These are phyloP conservation scores for Lucifuga dentata DNA, from an alignment of 2,113 vertebrate species.

Conservation along the genomic window DNA sequence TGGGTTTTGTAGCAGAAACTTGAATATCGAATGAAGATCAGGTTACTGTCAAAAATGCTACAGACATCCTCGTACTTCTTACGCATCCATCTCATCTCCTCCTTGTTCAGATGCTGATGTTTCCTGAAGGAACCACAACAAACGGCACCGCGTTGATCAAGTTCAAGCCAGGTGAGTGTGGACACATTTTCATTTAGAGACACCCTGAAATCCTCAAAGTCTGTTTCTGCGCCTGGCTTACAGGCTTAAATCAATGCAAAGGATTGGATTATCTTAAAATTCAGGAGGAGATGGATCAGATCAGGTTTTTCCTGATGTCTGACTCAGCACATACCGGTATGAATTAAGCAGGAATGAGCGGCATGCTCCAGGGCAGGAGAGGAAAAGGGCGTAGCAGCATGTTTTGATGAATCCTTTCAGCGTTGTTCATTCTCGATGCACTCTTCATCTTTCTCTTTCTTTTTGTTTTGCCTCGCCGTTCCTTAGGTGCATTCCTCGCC, in stretches of 20 bases:
- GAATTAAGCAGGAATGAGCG: conserved; percentile 6
- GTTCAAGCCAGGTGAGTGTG: conserved; percentile 90
- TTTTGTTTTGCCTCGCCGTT: neutral
- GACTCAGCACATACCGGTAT: neutral
- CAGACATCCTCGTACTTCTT: too few species aligned
- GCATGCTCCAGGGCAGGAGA: neutral
- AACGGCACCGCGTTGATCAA: conserved; percentile 88
- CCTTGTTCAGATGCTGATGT: conserved; percentile 87
- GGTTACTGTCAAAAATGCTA: too few species aligned
- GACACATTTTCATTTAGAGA: too few species aligned
- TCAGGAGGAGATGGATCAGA: too few species aligned
- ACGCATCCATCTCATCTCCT: too few species aligned
- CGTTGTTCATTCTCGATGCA: neutral
- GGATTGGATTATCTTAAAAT: too few species aligned
- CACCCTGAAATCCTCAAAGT: too few species aligned
- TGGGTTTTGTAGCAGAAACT: too few species aligned
- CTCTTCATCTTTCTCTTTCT: neutral
- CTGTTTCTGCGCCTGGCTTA: too few species aligned
- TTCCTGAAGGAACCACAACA: conserved; percentile 91
- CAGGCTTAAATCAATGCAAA: too few species aligned
- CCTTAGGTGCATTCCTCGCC: conserved; percentile 88
- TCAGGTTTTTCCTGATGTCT: neutral
- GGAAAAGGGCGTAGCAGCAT: conserved; percentile 11
- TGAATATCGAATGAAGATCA: too few species aligned
- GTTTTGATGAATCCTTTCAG: neutral